phyloP scores from a whole-genome alignment of 1,140 invertebrate genomes.

The Mizuhopecten yessoensis region DNA sequence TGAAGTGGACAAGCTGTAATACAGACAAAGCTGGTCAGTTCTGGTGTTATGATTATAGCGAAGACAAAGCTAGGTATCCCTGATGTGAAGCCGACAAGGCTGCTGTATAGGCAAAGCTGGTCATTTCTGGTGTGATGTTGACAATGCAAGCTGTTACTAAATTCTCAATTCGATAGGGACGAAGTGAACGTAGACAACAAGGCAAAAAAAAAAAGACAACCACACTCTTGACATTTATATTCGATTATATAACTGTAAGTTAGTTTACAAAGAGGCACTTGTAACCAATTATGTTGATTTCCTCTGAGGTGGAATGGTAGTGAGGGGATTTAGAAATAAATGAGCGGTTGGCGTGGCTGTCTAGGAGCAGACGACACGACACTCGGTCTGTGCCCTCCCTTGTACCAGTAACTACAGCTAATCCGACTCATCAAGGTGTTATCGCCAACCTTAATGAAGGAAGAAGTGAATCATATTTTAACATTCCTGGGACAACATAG shows the following conservation, averaged over 20 bases:
- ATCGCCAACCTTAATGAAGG: constrained; percentile 25
- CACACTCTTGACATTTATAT: neutral
- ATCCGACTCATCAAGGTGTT: neutral
- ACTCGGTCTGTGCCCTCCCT: too few species aligned
- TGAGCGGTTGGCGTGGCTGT: neutral
- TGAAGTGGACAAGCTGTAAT: too few species aligned
- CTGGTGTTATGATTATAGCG: too few species aligned
- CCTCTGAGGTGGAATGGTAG: too few species aligned
- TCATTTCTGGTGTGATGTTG: too few species aligned
- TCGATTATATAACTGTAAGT: neutral
- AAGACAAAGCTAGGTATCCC: too few species aligned
- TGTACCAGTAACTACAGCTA: neutral
- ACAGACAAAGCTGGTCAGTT: too few species aligned
- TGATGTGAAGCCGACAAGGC: too few species aligned
- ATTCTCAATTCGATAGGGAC: too few species aligned
- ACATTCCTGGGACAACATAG: neutral
- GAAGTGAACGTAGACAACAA: too few species aligned
- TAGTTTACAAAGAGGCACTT: neutral
- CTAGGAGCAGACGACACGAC: neutral
- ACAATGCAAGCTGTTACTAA: too few species aligned
- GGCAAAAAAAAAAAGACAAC: neutral
- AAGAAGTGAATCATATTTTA: neutral
- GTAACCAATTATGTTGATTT: neutral
- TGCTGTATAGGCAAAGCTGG: too few species aligned
- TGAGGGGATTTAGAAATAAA: neutral